Conservation (phyloP, 2,113 vertebrate species). For the Ifrita kowaldi region DNA sequence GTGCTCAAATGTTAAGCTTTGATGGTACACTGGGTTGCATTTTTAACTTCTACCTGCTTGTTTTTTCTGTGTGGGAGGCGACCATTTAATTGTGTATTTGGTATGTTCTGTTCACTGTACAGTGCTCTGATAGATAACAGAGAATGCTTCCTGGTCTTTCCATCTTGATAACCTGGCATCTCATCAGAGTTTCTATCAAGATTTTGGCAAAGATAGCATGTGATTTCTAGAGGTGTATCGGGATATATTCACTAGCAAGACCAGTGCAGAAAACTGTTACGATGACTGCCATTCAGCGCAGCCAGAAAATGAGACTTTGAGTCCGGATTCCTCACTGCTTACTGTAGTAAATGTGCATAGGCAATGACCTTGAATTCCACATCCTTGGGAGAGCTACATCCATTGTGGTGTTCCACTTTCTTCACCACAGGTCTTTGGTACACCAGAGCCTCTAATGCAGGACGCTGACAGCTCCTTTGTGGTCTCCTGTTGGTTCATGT, state of each 20-base stretch:
- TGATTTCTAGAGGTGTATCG: background rate
- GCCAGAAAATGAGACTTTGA: background rate
- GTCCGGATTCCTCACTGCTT: background rate
- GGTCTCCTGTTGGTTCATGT: background rate
- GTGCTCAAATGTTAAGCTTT: background rate
- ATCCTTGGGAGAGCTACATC: background rate
- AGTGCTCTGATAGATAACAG: background rate
- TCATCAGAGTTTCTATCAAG: background rate
- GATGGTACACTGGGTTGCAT: background rate
- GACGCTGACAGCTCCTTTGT: background rate
- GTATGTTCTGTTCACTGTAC: background rate
- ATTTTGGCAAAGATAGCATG: background rate
- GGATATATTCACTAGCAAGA: background rate
- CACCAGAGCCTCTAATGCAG: background rate
- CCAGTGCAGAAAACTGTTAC: background rate
- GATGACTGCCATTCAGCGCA: background rate
- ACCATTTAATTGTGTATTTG: background rate
- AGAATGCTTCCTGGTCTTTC: background rate
- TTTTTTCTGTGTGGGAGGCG: background rate
- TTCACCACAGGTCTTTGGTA: background rate
- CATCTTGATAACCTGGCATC: background rate
- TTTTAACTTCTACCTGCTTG: background rate
- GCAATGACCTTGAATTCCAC: background rate
- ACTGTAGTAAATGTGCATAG: background rate
- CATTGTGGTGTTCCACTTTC: background rate